phyloP scores from a whole-genome alignment of 2,888 invertebrate species.

The Plebejus anna region DNA sequence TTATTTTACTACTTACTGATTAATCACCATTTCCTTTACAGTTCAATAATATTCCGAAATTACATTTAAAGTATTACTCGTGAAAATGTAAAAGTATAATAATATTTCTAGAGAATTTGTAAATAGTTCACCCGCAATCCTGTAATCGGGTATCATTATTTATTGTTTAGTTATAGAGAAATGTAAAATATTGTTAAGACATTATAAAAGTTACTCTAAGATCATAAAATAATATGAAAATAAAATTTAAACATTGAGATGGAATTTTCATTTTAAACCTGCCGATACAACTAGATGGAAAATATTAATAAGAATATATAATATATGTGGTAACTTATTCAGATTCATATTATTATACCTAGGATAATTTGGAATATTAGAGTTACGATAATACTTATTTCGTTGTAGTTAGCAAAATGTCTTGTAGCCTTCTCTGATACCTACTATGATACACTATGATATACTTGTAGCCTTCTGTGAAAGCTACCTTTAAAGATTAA shows the following conservation, averaged over 20 bases:
- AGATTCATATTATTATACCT: too few relatives aligned
- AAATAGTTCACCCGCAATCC: conserved; percentile 54
- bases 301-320: neutral
- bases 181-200: conserved; percentile 50
- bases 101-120: conserved; percentile 44
- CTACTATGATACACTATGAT: too few relatives aligned
- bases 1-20: neutral
- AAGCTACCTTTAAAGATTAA: neutral
- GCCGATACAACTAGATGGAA: neutral
- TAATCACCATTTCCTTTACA: neutral
- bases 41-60: neutral
- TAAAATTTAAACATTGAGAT: conserved; percentile 30
- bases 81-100: neutral
- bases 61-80: neutral
- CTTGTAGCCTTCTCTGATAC: too few relatives aligned
- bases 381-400: too few relatives aligned
- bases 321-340: too few relatives aligned
- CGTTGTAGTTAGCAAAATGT: too few relatives aligned
- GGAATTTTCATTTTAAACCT: neutral
- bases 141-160: conserved; percentile 70
- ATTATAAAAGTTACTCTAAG: conserved; percentile 56
- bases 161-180: conserved; percentile 57
- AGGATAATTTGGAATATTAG: neutral
- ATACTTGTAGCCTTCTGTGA: too few relatives aligned
- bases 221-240: conserved; percentile 46